Evolutionary conservation across 92 coral and sea anemone species (phyloP).

Genomic region (Muricea muricata): DNA sequence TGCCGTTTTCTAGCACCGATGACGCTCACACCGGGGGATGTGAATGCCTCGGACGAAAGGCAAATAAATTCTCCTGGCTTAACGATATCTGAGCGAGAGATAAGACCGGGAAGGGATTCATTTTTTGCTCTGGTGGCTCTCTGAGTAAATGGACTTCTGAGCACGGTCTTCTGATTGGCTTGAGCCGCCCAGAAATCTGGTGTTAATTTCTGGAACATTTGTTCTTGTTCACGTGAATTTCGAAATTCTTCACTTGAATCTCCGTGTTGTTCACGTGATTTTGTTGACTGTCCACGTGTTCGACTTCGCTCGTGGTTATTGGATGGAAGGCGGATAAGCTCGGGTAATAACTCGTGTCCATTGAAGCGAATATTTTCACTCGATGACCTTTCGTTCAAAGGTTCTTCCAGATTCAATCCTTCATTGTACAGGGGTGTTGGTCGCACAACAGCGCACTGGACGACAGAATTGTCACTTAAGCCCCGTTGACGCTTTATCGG

Average conservation of each 20-base stretch:
- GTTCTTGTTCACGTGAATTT: neutral
- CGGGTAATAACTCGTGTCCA: neutral
- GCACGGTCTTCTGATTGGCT: neutral
- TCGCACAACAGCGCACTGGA: neutral
- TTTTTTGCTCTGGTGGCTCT: neutral
- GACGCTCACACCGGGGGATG: neutral
- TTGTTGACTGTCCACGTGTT: neutral
- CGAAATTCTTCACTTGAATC: too few species aligned
- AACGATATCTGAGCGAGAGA: neutral
- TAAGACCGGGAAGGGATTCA: too few species aligned
- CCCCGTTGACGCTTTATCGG: constrained; percentile 30
- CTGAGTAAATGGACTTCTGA: neutral
- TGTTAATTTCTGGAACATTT: neutral
- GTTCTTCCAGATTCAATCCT: neutral
- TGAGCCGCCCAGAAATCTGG: constrained; percentile 14
- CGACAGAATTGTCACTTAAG: constrained; percentile 3
- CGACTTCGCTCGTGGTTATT: neutral
- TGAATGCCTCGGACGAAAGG: constrained; percentile 4
- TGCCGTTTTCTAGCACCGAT: neutral
- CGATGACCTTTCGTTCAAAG: neutral
- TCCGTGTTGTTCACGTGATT: neutral
- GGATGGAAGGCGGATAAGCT: neutral
- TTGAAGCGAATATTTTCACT: neutral
- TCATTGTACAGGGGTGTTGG: neutral
- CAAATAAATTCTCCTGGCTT: neutral